phyloP scores from a whole-genome alignment of 2,113 vertebrate species.

The Bambusicola thoracicus region DNA sequence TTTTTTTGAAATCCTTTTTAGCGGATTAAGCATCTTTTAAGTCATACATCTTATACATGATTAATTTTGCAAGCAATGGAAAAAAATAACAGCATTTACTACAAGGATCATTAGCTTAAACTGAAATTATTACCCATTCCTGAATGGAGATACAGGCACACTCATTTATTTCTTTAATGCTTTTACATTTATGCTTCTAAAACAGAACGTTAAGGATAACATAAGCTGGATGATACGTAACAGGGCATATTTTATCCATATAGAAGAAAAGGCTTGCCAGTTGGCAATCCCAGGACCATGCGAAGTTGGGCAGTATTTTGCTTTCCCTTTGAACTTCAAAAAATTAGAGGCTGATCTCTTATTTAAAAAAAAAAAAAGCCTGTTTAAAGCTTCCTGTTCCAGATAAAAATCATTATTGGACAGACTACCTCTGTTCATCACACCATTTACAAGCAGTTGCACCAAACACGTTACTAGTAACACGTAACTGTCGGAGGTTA shows the following conservation, averaged over 20 bases:
- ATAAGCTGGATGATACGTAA: neutral
- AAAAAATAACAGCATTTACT: neutral
- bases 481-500: neutral
- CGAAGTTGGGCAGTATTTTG: neutral
- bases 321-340: conserved; percentile 39
- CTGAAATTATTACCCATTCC: neutral
- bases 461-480: neutral
- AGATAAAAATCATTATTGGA: conserved; percentile 14
- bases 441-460: neutral
- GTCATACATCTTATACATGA: neutral
- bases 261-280: neutral
- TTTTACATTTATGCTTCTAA: neutral
- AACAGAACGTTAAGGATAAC: neutral
- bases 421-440: conserved; percentile 10
- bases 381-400: neutral
- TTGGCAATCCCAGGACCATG: neutral
- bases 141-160: neutral
- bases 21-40: neutral
- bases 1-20: neutral
- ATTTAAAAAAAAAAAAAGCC: neutral
- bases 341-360: conserved; percentile 40
- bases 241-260: neutral
- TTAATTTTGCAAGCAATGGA: neutral
- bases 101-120: neutral
- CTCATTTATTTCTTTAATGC: neutral